phyloP scores from a whole-genome alignment of 2,113 vertebrate genomes.

The Choloepus hoffmanni region DNA sequence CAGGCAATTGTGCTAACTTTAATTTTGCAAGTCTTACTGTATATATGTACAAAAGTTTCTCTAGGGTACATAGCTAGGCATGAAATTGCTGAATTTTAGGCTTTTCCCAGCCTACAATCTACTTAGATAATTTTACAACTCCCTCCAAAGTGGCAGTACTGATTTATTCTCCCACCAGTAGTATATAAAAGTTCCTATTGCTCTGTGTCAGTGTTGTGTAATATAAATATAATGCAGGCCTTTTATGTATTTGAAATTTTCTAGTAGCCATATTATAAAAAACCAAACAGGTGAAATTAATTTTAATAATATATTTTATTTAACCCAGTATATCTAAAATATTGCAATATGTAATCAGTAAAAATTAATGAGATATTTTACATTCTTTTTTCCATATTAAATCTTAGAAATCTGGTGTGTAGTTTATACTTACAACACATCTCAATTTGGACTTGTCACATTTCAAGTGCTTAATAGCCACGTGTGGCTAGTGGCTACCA shows the following conservation, averaged over 20 bases:
- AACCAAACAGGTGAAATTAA: not conserved
- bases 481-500: not conserved
- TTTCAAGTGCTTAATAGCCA: constrained; percentile 19
- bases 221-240: not conserved
- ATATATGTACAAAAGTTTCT: not conserved
- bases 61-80: not conserved
- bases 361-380: constrained; percentile 23
- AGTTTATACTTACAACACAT: constrained; percentile 26
- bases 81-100: not conserved
- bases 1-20: not conserved
- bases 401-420: not conserved
- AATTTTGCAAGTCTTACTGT: not conserved
- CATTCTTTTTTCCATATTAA: not conserved
- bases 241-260: not conserved
- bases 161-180: not conserved
- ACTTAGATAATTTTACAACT: constrained; percentile 7
- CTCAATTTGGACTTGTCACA: not conserved
- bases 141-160: not conserved
- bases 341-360: not conserved
- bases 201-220: not conserved
- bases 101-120: not conserved
- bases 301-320: constrained; percentile 25
- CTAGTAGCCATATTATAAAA: not conserved
- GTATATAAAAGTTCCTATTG: not conserved
- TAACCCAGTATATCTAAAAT: not conserved